Evolutionary conservation across 2,113 vertebrate species (phyloP), one percentile per base, ranked within the genome.

Genomic region (Forbesichthys papilliferus): DNA sequence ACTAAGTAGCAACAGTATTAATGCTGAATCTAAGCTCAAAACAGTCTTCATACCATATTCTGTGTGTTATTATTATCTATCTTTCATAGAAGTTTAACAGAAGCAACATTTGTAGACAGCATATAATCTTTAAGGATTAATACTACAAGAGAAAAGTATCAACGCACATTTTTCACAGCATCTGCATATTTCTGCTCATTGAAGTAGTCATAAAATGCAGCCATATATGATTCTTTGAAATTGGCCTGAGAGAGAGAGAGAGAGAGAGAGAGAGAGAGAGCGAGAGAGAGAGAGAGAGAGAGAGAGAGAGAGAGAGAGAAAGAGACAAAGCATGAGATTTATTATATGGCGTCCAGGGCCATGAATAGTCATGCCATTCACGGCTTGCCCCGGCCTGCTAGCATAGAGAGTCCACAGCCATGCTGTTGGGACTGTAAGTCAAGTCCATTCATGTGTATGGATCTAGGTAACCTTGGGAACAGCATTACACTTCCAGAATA

Each of bases 171-270:
- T 90, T 96, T 98, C 75, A 99, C 98, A 51, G 98, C 95, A 9
- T 98, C 98, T 0, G 95, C 95, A n/a, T 98, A 98, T 86, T 98
- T 98, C 87, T 98, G 96, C 80, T 99, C 98, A 49, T 98, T 98
- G 91, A 99, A 99, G 90, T 96, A 95, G 79, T 98, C 97, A 61
- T 98, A 96, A 91, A 99, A 99, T 0, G 94, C 90, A 59, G 98
- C 97, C 98, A 99, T 99, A 89, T 97, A 99, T 0, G 96, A 94
- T 85, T 99, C 98, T 87, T 99, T 99, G 79, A 99, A 98, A 84
- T 93, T 99, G 79, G 96, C 97, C 98, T 98, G 73, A 48, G 61
- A 52, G 48, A 53, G 90, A 91, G 0, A 59, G 18, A 59, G 62
- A 42, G 1, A 53, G 3, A 27, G 88, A 9, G 56, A 48, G n/a